Percentiles rank a stretch among this genome's conserved stretches.
Conservation (phyloP, 2,888 invertebrate species). For the Axea sp. region DNA sequence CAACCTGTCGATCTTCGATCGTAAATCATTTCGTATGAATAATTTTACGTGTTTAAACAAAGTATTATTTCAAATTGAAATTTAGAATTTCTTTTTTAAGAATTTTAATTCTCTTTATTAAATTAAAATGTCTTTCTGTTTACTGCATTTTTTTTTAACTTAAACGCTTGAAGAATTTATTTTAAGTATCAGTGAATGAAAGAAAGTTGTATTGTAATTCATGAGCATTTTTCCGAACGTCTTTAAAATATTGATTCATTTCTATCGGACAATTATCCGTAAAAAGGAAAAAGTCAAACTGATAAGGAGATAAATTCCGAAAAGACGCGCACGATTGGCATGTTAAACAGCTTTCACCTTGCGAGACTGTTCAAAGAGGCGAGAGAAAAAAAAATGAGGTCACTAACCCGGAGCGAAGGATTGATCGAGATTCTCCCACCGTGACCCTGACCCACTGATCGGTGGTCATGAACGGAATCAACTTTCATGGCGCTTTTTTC, state of each 20-base stretch:
- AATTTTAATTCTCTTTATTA: too few relatives aligned
- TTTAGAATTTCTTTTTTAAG: too few relatives aligned
- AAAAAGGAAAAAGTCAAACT: slow-evolving; percentile 11
- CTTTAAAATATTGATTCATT: too few relatives aligned
- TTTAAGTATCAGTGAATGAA: too few relatives aligned
- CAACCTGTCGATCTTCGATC: slow-evolving; percentile 23
- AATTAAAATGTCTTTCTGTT: too few relatives aligned
- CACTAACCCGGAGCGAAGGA: slow-evolving; percentile 71
- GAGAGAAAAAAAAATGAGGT: slow-evolving; percentile 71
- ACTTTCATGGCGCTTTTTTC: slow-evolving; percentile 41
- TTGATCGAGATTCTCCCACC: slow-evolving; percentile 61
- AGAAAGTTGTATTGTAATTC: too few relatives aligned
- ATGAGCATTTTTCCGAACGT: too few relatives aligned
- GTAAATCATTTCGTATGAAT: slow-evolving; percentile 1
- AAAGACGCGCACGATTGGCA: slow-evolving; percentile 39
- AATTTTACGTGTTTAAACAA: neutral
- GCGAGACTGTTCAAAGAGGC: slow-evolving; percentile 61
- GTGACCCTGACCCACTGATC: slow-evolving; percentile 74
- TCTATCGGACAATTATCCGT: neutral
- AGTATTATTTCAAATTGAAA: too few relatives aligned
- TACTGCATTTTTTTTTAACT: too few relatives aligned
- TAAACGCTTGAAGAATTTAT: too few relatives aligned
- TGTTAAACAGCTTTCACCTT: slow-evolving; percentile 70
- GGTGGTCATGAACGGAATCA: slow-evolving; percentile 40
- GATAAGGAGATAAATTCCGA: slow-evolving; percentile 24